These are phyloP conservation scores for Emberiza fucata DNA, from an alignment of 2,113 vertebrate genomes.

Conservation along the genomic window DNA sequence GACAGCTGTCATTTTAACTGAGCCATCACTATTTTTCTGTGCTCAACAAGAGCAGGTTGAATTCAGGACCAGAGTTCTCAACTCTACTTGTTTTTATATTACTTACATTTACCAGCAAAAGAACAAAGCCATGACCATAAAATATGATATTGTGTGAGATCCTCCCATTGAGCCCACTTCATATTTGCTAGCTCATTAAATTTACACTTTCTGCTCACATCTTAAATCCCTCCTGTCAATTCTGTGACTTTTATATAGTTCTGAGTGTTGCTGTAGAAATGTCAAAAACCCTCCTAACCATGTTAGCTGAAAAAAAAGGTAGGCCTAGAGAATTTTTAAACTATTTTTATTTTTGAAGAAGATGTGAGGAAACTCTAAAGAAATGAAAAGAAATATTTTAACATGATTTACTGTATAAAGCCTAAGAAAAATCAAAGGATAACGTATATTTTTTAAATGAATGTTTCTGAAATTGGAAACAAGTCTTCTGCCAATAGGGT, in stretches of 20 bases:
- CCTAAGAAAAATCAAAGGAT: not conserved
- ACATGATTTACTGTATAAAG: not conserved
- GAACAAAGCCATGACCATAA: not conserved
- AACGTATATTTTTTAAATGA: not conserved
- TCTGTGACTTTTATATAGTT: not conserved
- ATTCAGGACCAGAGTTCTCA: not conserved
- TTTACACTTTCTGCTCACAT: not conserved
- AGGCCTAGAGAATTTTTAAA: not conserved
- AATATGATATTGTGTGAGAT: not conserved
- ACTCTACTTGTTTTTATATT: not conserved
- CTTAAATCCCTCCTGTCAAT: not conserved
- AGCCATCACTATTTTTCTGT: not conserved
- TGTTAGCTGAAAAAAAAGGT: not conserved
- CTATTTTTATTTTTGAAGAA: not conserved
- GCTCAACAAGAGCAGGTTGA: not conserved
- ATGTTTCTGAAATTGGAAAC: not conserved
- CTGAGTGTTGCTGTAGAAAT: not conserved
- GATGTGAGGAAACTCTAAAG: not conserved
- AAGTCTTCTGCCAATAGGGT: not conserved
- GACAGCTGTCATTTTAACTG: not conserved
- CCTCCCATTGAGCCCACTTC: not conserved
- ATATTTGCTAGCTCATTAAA: not conserved
- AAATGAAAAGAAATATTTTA: not conserved
- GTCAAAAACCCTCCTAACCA: not conserved
- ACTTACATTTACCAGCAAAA: not conserved